A percentile compares a stretch with the other conserved stretches of the same genome.
phyloP scores from a whole-genome alignment of 2,888 invertebrate species.

The Schizotus pectinicornis region DNA sequence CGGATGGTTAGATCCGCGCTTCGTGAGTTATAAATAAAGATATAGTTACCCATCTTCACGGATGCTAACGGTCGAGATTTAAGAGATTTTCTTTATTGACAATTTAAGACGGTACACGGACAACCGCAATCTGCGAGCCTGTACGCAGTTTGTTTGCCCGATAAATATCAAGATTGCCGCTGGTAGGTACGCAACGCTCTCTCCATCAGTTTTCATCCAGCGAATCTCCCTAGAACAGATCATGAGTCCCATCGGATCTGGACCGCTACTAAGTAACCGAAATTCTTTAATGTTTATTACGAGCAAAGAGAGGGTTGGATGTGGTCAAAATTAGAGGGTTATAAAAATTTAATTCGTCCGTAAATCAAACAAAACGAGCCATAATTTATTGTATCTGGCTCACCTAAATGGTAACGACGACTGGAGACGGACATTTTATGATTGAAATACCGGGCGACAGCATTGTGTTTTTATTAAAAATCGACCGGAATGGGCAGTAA shows the following conservation, averaged over 20 bases:
- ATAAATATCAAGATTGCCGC: slow-evolving; percentile 42
- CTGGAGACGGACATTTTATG: slow-evolving; percentile 24
- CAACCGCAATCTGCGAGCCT: slow-evolving; percentile 40
- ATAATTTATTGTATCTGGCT: slow-evolving; percentile 38
- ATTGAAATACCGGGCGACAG: slow-evolving; percentile 25
- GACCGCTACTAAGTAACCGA: no score
- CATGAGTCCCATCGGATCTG: no score
- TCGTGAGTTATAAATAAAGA: slow-evolving; percentile 51
- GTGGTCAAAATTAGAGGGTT: slow-evolving; percentile 25
- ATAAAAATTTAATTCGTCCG: slow-evolving; percentile 38
- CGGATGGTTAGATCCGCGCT: slow-evolving; percentile 37
- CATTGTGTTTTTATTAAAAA: slow-evolving; percentile 10
- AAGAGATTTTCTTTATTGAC: slow-evolving; percentile 46
- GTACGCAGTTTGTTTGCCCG: slow-evolving; percentile 45
- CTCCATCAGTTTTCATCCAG: no score
- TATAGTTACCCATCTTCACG: slow-evolving; percentile 48
- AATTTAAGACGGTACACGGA: slow-evolving; percentile 45
- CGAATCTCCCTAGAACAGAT: no score
- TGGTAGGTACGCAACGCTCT: background rate
- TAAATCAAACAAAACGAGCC: slow-evolving; percentile 41
- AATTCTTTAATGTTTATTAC: background rate
- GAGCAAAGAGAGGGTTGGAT: slow-evolving; percentile 6
- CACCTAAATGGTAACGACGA: slow-evolving; percentile 33
- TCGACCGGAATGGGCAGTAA: slow-evolving; percentile 14
- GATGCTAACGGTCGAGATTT: slow-evolving; percentile 42